phyloP scores from a whole-genome alignment of 53 echinoderm and acorn worm species.

The Temnopleurus reevesii region DNA sequence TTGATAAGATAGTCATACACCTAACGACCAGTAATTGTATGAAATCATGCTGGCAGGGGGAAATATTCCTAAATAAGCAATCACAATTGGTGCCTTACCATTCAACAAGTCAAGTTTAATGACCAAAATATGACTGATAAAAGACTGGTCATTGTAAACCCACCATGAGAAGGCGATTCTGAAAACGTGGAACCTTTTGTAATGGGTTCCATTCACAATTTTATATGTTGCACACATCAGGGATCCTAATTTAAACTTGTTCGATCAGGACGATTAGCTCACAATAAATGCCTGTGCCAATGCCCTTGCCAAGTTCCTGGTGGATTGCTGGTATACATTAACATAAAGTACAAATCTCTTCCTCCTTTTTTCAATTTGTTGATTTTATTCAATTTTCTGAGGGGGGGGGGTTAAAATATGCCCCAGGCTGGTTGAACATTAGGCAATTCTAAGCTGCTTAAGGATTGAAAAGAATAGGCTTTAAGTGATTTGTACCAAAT shows the following conservation, averaged over 20 bases:
- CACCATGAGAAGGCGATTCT: background rate
- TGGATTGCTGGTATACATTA: background rate
- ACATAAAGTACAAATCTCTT: background rate
- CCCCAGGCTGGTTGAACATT: background rate
- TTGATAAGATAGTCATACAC: too few species aligned
- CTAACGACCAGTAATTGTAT: too few species aligned
- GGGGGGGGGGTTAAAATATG: too few species aligned
- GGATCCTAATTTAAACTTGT: background rate
- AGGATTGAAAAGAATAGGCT: background rate
- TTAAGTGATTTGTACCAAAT: slow-evolving; percentile 27
- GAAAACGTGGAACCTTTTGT: background rate
- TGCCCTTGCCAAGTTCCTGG: too few species aligned
- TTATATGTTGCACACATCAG: background rate
- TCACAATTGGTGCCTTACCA: too few species aligned
- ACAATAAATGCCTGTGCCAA: too few species aligned
- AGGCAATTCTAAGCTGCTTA: slow-evolving; percentile 4
- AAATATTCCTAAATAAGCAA: too few species aligned
- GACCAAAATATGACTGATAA: background rate
- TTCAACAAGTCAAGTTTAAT: background rate
- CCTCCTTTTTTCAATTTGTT: background rate
- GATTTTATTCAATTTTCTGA: too few species aligned
- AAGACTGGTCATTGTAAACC: background rate
- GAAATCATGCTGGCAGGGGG: too few species aligned
- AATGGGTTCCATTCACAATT: background rate
- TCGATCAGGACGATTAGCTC: background rate